Evolutionary conservation across 2,888 invertebrate genomes (phyloP).

Genomic region (Athalia rosae): DNA sequence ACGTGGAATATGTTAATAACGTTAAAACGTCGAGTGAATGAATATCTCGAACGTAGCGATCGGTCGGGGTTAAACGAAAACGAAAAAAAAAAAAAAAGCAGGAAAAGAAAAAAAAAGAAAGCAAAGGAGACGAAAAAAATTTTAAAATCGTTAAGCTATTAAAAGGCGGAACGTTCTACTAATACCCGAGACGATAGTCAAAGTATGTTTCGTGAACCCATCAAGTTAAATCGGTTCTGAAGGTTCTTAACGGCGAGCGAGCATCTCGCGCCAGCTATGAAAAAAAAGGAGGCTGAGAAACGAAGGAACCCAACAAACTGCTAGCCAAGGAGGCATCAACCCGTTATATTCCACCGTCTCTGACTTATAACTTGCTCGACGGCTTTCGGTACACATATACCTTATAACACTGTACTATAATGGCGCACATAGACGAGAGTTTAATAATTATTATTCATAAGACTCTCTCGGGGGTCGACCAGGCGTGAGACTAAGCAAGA

Average conservation of each 20-base stretch:
- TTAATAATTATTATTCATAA: constrained; percentile 73
- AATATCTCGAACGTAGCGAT: no score
- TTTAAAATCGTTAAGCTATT: constrained; percentile 26
- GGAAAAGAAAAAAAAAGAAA: not conserved
- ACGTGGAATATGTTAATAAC: no score
- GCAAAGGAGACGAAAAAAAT: not conserved
- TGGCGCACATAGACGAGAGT: constrained; percentile 54
- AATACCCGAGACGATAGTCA: constrained; percentile 29
- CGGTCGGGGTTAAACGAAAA: no score
- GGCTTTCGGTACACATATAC: constrained; percentile 39
- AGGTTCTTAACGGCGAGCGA: constrained; percentile 50
- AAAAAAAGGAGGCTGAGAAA: not conserved
- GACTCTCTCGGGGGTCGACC: constrained; percentile 66
- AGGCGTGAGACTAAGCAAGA: constrained; percentile 71
- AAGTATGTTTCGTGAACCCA: constrained; percentile 47
- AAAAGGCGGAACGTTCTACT: constrained; percentile 18
- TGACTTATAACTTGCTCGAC: constrained; percentile 48
- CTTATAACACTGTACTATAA: constrained; percentile 20
- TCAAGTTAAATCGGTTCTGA: constrained; percentile 49
- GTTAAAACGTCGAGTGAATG: no score
- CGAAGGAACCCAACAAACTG: constrained; percentile 3
- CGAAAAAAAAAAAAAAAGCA: not conserved
- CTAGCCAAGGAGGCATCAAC: constrained; percentile 24
- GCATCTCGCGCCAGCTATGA: not conserved
- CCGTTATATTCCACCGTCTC: constrained; percentile 52